phyloP scores from a whole-genome alignment of 1,140 invertebrate genomes.

The Magallana angulata region DNA sequence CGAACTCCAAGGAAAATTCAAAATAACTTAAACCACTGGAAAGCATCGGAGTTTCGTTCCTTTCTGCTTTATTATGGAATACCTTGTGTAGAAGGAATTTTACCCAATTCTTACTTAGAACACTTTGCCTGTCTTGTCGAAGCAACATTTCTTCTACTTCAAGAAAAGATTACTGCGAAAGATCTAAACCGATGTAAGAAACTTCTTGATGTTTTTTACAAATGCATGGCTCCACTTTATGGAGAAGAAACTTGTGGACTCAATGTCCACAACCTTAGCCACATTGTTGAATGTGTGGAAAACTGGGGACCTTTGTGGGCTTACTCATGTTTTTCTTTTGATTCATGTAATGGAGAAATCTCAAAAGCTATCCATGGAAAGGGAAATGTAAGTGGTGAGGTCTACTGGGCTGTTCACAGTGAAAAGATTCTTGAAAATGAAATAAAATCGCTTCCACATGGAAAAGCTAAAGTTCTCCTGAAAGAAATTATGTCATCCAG shows the following conservation, averaged over 20 bases:
- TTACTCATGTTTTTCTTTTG: slow-evolving; percentile 45
- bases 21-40: slow-evolving; percentile 44
- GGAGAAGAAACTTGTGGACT: slow-evolving; percentile 33
- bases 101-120: slow-evolving; percentile 35
- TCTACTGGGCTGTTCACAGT: slow-evolving; percentile 42
- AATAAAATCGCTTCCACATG: slow-evolving; percentile 5
- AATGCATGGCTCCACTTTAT: slow-evolving; percentile 20
- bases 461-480: slow-evolving; percentile 15
- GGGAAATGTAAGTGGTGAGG: slow-evolving; percentile 45
- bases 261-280: slow-evolving; percentile 43
- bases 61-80: slow-evolving; percentile 48
- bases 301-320: slow-evolving; percentile 45
- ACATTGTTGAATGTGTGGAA: slow-evolving; percentile 35
- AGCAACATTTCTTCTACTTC: slow-evolving; percentile 34
- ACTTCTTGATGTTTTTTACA: slow-evolving; percentile 40
- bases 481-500: slow-evolving; percentile 5
- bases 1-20: slow-evolving; percentile 48
- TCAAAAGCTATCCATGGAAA: slow-evolving; percentile 44
- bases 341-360: slow-evolving; percentile 46
- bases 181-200: slow-evolving; percentile 8
- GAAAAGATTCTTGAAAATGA: slow-evolving; percentile 43
- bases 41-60: slow-evolving; percentile 47
- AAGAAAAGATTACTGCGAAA: slow-evolving; percentile 19
- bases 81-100: slow-evolving; percentile 31
- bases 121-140: slow-evolving; percentile 46